Evolutionary conservation across 2,797 vertebrate species (phyloP), one percentile per base, ranked within the genome.

Genomic region (Ateles fusciceps): DNA sequence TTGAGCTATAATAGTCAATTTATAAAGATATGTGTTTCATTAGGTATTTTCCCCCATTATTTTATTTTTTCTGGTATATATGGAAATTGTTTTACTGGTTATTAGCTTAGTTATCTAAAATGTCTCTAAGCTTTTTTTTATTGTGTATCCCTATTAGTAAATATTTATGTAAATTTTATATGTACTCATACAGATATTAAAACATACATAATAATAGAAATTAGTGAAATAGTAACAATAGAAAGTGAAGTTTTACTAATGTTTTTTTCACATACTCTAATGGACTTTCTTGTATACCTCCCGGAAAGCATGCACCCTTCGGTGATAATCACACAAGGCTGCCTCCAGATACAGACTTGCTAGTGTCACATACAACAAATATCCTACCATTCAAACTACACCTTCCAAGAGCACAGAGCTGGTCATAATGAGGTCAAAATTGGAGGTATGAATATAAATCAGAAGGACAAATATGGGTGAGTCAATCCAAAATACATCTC

Each of bases 111-210:
- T 55, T 76, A 95, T 84, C n/a, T 61, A 83, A 48, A 83, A 72
- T 57, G 5, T 87, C 39, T 91, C 8, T 59, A 85, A 92, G 39
- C 1, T 3, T 59, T 94, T 19, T 92, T 91, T 85, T 28, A 36
- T 68, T 84, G 1, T 36, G 5, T 89, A 83, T 4, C 5, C 21
- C 52, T 81, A 46, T 22, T 72, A 87, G 36, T 46, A 84, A 89
- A 26, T 92, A 89, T 88, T 74, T 85, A 74, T 84, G 71, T 97
- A 86, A 83, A 92, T 78, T 89, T 94, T 2, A 59, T 46, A 55
- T 44, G 26, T 78, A 28, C 1, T 64, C 7, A 74, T 61, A 17
- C 24, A n/a, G 7, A 64, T 48, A 52, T 10, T 81, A 30, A 61
- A 81, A 71, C 44, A 89, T 36, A 76, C 72, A 78, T 6, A 88